Evolutionary conservation across 2,888 invertebrate genomes (phyloP).

Genomic region (Drosophila recens): DNA sequence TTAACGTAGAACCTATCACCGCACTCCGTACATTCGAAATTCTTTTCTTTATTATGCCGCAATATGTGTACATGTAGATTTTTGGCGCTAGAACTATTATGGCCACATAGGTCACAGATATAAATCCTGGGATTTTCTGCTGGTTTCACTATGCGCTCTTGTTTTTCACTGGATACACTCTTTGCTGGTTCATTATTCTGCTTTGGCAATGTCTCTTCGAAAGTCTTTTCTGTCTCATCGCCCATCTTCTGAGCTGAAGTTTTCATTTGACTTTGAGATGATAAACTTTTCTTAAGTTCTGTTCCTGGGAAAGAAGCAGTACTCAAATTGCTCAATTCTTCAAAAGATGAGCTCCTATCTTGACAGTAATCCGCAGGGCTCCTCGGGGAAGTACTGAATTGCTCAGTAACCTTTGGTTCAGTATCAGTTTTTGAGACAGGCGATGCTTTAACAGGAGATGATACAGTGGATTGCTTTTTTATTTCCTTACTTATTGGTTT

Average conservation of each 20-base stretch:
- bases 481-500: not conserved
- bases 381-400: not conserved
- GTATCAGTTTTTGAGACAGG: not conserved
- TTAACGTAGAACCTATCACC: constrained; percentile 51
- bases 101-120: constrained; percentile 48
- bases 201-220: not conserved
- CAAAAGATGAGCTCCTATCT: not conserved
- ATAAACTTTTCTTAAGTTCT: too few relatives aligned
- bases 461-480: not conserved
- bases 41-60: constrained; percentile 57
- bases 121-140: constrained; percentile 18
- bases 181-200: not conserved
- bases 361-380: not conserved
- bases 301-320: not conserved
- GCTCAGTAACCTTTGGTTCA: not conserved
- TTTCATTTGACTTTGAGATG: not conserved
- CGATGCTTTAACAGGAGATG: not conserved
- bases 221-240: not conserved
- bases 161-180: not conserved
- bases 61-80: constrained; percentile 47
- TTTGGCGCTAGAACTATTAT: constrained; percentile 18
- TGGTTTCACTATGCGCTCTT: constrained; percentile 1
- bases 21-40: constrained; percentile 57
- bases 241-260: not conserved
- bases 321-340: not conserved